Base-by-base conservation (phyloP, 2,113 vertebrate genomes). In the Rallus limicola region DNA sequence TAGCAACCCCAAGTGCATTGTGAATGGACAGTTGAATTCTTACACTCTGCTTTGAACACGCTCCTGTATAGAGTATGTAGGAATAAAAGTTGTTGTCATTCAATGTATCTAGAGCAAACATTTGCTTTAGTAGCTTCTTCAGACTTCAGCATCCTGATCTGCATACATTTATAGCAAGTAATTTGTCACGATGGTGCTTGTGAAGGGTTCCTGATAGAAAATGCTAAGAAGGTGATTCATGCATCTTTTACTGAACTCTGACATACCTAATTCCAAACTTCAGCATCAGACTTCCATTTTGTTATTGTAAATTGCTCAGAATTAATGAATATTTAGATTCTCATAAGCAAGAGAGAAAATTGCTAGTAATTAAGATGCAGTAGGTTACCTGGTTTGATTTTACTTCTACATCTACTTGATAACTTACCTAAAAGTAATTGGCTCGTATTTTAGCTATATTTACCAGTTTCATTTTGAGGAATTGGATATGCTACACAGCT, bases 241-340 rank as follows among this genome's bases (percentile, higher is more conserved):
- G 36, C 46, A 65, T 82, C 59, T 92, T 78, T 76, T 69, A 16
- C 68, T 90, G 71, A 95, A 36, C 81, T 92, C 92, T 91, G 79
- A 52, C 63, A 69, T 81, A 42, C 21, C 64, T 88, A 93, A 95
- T 96, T 94, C 80, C 42, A 65, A 91, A 67, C 17, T 91, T 50
- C 23, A 81, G 33, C 63, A 62, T 86, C 67, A 86, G 59, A 24
- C 46, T 89, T 95, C 46, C 72, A 85, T 78, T 92, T 83, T 59
- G 64, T 91, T 87, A 89, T 55, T 95, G 46, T 72, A 96, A 94
- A 95, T 97, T 95, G 84, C 93, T 93, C 46, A 58, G 82, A 91
- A 93, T 91, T 92, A 94, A 95, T 96, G 92, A 97, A 83, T 95
- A 93, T 86, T 95, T 91, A 95, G 83, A 38, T 75, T 88, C 44